Conservation (phyloP, 2,888 invertebrate species). For the Pseudococcus longispinus region DNA sequence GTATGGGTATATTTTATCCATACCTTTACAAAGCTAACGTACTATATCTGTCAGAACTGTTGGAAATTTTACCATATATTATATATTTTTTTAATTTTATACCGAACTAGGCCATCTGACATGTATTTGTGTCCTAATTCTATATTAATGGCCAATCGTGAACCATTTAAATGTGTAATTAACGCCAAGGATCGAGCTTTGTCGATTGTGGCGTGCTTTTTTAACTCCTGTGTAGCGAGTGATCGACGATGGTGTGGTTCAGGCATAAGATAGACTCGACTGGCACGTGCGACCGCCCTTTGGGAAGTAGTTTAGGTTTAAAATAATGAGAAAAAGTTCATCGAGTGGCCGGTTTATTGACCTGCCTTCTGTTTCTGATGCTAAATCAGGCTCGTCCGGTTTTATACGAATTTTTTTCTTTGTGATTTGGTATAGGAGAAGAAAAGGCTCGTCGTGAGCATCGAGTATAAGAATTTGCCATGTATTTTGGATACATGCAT, state of each 20-base stretch:
- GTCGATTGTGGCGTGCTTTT: background rate
- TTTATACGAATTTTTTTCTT: background rate
- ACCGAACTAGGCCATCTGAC: constrained; percentile 27
- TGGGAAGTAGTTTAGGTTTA: background rate
- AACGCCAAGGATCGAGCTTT: background rate
- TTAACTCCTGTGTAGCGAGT: no score
- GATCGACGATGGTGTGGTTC: background rate
- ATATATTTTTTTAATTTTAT: constrained; percentile 4
- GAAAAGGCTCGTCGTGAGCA: background rate
- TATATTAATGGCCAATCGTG: constrained; percentile 18
- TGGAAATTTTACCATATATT: background rate
- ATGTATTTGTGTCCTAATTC: constrained; percentile 20
- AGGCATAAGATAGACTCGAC: background rate
- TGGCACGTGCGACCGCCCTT: background rate
- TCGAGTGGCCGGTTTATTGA: background rate
- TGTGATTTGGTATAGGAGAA: background rate
- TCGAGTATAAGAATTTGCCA: background rate
- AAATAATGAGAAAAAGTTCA: background rate
- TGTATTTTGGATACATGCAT: background rate
- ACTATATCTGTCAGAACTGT: background rate
- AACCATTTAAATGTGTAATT: background rate
- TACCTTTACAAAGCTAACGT: background rate
- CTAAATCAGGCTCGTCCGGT: background rate
- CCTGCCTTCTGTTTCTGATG: background rate
- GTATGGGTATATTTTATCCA: background rate